Evolutionary conservation across 1,140 invertebrate genomes (phyloP).

Genomic region (Bombus waltoni): DNA sequence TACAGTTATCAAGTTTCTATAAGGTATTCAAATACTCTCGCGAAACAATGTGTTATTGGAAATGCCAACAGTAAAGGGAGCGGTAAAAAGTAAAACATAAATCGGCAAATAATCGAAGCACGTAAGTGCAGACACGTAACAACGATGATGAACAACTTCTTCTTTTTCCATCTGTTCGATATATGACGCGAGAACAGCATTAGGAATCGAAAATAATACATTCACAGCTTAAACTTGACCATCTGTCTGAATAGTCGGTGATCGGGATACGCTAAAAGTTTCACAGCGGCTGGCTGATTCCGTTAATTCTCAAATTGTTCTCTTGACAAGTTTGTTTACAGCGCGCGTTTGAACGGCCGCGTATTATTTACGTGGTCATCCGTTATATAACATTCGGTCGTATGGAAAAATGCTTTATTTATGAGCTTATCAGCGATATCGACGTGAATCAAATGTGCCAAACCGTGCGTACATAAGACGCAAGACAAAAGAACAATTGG

Average conservation of each 20-base stretch:
- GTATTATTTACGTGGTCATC: too few relatives aligned
- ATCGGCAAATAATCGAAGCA: too few relatives aligned
- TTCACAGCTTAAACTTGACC: not conserved
- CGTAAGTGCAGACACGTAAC: too few relatives aligned
- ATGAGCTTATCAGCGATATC: not conserved
- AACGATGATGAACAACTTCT: not conserved
- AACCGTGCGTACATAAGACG: not conserved
- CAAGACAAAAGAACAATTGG: constrained; percentile 36
- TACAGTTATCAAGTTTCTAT: too few relatives aligned
- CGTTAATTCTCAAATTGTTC: not conserved
- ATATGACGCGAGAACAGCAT: not conserved
- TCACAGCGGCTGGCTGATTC: not conserved
- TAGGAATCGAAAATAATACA: not conserved
- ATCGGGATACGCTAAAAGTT: not conserved
- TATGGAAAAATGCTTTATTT: not conserved
- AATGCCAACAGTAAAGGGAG: too few relatives aligned
- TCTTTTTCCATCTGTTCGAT: not conserved
- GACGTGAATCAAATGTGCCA: constrained; percentile 11
- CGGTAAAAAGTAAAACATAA: too few relatives aligned
- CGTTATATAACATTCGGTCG: not conserved
- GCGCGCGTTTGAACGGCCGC: not conserved
- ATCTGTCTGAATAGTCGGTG: not conserved
- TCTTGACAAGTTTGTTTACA: not conserved
- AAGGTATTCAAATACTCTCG: too few relatives aligned
- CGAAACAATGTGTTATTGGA: too few relatives aligned